Conservation (phyloP, 2,113 vertebrate species). For the Lethenteron camtschaticum region DNA sequence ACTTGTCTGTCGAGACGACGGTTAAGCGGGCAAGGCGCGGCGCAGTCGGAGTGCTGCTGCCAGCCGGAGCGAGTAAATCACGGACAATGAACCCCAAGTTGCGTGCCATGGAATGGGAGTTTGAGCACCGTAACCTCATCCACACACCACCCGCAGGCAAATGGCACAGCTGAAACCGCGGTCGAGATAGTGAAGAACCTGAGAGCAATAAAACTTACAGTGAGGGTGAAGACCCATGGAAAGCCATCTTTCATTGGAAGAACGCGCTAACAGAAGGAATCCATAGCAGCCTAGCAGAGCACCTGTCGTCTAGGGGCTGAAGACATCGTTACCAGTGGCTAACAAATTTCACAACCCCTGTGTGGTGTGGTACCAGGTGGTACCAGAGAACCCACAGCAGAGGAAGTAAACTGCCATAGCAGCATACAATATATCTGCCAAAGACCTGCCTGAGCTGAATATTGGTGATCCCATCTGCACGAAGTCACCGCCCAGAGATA, state of each 20-base stretch:
- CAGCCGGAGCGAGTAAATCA: not conserved
- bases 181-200: not conserved
- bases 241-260: not conserved
- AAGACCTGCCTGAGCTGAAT: not conserved
- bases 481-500: conserved; percentile 5
- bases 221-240: not conserved
- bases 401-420: not conserved
- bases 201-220: not conserved
- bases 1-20: not conserved
- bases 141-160: not conserved
- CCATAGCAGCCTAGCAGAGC: not conserved
- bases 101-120: not conserved
- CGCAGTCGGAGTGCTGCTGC: not conserved
- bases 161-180: not conserved
- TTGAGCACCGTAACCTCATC: not conserved
- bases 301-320: not conserved
- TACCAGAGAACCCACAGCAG: not conserved
- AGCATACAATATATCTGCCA: not conserved
- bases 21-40: not conserved
- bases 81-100: not conserved
- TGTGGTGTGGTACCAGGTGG: not conserved
- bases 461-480: not conserved
- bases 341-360: not conserved
- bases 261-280: not conserved
- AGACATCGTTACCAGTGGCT: not conserved